These are phyloP conservation scores for Macrobrachium nipponense DNA, from an alignment of 1,140 invertebrate species.

Conservation along the genomic window DNA sequence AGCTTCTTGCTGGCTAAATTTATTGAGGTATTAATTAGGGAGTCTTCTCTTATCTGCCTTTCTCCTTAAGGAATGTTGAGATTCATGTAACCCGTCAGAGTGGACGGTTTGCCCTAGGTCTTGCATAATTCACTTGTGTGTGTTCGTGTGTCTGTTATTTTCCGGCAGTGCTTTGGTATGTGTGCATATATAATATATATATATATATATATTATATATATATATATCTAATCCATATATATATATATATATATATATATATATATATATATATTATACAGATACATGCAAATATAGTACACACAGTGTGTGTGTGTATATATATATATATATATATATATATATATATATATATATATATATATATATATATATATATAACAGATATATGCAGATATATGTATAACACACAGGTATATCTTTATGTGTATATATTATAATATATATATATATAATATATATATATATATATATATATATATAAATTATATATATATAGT, in stretches of 20 bases:
- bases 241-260: slow-evolving; percentile 13
- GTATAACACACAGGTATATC: not conserved
- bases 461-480: slow-evolving; percentile 12
- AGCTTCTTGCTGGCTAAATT: too few species aligned
- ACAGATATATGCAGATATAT: not conserved
- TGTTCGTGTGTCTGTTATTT: not conserved
- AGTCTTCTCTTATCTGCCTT: too few species aligned
- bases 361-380: slow-evolving; percentile 10
- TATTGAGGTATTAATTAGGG: too few species aligned
- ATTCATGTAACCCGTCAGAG: too few species aligned
- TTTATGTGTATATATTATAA: not conserved
- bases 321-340: slow-evolving; percentile 3
- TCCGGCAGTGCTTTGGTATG: not conserved
- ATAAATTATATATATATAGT: slow-evolving; percentile 14
- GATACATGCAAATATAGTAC: not conserved
- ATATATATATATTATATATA: slow-evolving; percentile 8
- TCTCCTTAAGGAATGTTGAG: too few species aligned
- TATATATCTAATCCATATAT: slow-evolving; percentile 12
- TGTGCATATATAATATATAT: not conserved
- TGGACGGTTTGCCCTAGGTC: too few species aligned
- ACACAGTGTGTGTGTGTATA: not conserved
- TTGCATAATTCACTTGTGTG: not conserved
- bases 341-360: slow-evolving; percentile 10
- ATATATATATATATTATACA: not conserved
- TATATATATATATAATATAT: too few species aligned